A percentile compares a stretch with the other conserved stretches of the same genome.
These are phyloP conservation scores for Capromys pilorides DNA, from an alignment of 2,797 vertebrate genomes.

Conservation along the genomic window DNA sequence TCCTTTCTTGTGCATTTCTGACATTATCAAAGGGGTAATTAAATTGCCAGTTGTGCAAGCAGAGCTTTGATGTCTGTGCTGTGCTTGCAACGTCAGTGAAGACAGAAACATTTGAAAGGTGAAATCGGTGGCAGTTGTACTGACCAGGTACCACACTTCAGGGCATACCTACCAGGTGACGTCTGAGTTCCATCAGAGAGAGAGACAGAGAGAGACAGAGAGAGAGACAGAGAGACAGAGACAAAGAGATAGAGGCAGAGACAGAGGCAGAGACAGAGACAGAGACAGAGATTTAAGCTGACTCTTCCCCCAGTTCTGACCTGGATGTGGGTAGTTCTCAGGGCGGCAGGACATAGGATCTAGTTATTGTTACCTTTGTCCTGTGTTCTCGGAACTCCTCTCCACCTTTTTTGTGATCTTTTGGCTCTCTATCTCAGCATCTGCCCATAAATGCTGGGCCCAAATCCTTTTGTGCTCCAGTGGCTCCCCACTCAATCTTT, in stretches of 20 bases:
- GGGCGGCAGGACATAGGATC: not conserved
- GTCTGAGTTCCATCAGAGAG: not conserved
- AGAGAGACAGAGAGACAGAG: no score
- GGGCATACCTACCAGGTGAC: not conserved
- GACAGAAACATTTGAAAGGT: not conserved
- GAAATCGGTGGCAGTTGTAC: constrained; percentile 27
- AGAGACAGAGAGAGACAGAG: not conserved
- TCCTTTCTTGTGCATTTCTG: constrained; percentile 22
- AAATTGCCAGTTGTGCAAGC: constrained; percentile 24
- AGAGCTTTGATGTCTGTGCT: constrained; percentile 46
- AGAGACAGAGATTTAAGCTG: not conserved
- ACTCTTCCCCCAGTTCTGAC: constrained; percentile 33
- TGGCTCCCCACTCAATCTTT: not conserved
- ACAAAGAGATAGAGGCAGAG: no score
- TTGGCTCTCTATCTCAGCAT: not conserved
- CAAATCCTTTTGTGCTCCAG: not conserved
- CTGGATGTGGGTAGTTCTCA: not conserved
- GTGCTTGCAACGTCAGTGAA: not conserved
- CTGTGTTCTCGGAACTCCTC: not conserved
- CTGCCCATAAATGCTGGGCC: not conserved
- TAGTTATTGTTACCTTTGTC: not conserved
- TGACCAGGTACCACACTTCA: not conserved
- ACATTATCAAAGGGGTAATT: constrained; percentile 43
- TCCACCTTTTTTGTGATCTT: not conserved
- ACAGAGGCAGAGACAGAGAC: no score